Conservation (phyloP, 2,797 vertebrate genomes). For the Garrulus glandarius region DNA sequence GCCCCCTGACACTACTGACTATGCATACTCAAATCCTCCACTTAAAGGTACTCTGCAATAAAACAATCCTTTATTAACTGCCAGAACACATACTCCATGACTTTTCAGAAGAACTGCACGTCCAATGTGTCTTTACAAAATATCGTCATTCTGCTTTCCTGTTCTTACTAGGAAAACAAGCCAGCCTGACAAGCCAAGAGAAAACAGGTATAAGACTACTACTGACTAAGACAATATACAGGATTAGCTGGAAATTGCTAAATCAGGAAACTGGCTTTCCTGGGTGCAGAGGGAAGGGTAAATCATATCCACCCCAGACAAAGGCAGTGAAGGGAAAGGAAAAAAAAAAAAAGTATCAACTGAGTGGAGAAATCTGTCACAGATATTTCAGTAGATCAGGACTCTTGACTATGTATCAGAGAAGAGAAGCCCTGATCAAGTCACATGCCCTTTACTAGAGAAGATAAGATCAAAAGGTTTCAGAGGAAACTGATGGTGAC, state of each 20-base stretch:
- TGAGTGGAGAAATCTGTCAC: neutral
- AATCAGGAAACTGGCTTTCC: neutral
- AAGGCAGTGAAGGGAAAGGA: neutral
- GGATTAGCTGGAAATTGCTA: neutral
- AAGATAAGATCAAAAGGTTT: conserved; percentile 74
- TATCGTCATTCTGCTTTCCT: neutral
- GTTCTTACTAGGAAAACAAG: neutral
- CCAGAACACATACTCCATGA: neutral
- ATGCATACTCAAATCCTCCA: neutral
- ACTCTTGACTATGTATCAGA: neutral
- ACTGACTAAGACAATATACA: neutral
- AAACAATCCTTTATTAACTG: neutral
- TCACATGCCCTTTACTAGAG: conserved; percentile 47
- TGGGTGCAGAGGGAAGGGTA: neutral
- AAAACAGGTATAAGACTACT: neutral
- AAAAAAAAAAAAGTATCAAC: neutral
- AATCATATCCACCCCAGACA: neutral
- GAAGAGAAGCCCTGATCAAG: conserved; percentile 14
- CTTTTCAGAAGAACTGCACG: neutral
- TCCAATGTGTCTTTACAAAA: neutral
- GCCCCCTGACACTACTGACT: neutral
- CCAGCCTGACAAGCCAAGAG: neutral
- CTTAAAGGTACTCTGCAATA: neutral
- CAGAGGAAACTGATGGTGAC: conserved; percentile 72
- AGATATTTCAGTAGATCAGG: conserved; percentile 7